Evolutionary conservation across 2,797 vertebrate species (phyloP).

Genomic region (Syngnathus acus): DNA sequence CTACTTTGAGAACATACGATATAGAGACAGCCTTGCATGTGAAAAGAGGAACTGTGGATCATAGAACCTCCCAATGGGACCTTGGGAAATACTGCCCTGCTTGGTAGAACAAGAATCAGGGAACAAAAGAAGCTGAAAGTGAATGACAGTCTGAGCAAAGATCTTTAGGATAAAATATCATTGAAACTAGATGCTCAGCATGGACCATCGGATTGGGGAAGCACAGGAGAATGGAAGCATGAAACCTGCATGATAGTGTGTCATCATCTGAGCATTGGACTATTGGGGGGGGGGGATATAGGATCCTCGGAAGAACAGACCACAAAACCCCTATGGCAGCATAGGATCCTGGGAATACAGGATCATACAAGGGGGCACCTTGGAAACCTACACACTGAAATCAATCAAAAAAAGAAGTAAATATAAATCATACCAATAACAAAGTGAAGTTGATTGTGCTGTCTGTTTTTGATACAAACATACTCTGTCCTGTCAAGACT

Average conservation of each 20-base stretch:
- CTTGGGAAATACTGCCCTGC: neutral
- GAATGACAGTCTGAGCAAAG: neutral
- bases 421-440: no score
- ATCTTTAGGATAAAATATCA: conserved; percentile 1
- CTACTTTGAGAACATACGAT: neutral
- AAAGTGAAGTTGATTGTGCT: conserved; percentile 18
- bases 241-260: neutral
- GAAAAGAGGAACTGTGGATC: neutral
- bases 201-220: no score
- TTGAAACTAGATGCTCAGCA: neutral
- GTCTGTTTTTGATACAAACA: conserved; percentile 42
- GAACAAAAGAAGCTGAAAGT: conserved; percentile 2
- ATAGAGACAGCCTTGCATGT: neutral
- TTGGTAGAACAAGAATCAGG: neutral
- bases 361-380: neutral
- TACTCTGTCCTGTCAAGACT: conserved; percentile 20
- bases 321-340: neutral
- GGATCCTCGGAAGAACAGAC: neutral
- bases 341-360: neutral
- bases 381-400: neutral
- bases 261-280: neutral
- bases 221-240: neutral
- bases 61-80: neutral
- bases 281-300: neutral
- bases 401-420: no score